These are phyloP conservation scores for Lasius platythorax DNA, from an alignment of 2,888 invertebrate species.

Conservation along the genomic window DNA sequence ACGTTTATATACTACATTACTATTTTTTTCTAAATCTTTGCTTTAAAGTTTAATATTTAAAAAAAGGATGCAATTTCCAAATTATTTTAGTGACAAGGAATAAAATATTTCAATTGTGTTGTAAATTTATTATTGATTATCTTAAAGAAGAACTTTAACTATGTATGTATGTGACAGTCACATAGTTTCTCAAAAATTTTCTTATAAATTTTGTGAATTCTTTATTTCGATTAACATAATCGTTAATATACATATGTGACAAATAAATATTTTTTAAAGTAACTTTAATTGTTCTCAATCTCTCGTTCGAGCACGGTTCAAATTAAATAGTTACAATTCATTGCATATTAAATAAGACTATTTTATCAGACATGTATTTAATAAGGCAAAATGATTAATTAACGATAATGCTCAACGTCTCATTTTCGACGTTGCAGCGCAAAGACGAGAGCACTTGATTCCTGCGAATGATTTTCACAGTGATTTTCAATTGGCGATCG, in stretches of 20 bases:
- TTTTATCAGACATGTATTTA: not conserved
- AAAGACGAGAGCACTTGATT: not conserved
- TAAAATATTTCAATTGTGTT: not conserved
- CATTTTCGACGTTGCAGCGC: not conserved
- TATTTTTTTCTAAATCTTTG: not conserved
- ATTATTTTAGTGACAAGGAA: not conserved
- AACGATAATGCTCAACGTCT: not conserved
- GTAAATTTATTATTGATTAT: not conserved
- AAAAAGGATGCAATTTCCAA: not conserved
- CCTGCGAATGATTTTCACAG: conserved; percentile 11
- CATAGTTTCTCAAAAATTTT: not conserved
- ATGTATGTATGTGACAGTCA: not conserved
- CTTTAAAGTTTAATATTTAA: not conserved
- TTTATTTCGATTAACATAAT: no score
- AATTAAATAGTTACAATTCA: not conserved
- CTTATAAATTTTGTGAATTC: no score
- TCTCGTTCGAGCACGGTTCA: no score
- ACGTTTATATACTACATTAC: not conserved
- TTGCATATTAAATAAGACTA: not conserved
- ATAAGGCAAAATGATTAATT: not conserved
- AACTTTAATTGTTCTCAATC: not conserved
- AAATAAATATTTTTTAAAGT: not conserved
- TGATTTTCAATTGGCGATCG: conserved; percentile 42
- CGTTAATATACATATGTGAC: no score
- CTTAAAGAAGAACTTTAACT: no score